Percentiles rank a stretch among this genome's conserved stretches.
These are phyloP conservation scores for Andrena dorsata DNA, from an alignment of 2,888 invertebrate species.

Conservation along the genomic window DNA sequence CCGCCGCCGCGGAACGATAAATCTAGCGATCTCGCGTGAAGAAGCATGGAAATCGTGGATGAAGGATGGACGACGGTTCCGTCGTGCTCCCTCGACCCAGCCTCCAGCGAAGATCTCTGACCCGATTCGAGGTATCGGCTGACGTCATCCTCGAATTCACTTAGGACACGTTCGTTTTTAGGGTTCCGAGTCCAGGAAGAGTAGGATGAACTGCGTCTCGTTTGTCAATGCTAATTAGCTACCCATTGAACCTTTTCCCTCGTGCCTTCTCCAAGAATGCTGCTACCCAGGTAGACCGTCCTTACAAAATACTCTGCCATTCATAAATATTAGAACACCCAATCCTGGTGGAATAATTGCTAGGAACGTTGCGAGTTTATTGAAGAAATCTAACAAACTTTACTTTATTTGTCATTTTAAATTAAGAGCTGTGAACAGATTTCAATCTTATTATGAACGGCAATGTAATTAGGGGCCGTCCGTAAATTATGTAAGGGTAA, in stretches of 20 bases:
- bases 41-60: conserved; percentile 46
- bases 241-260: not conserved
- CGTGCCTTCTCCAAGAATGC: too few species aligned
- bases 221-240: conserved; percentile 30
- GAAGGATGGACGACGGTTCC: conserved; percentile 31
- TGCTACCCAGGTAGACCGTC: too few species aligned
- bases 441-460: too few species aligned
- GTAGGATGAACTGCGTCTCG: conserved; percentile 20
- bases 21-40: conserved; percentile 40
- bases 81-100: not conserved
- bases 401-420: too few species aligned
- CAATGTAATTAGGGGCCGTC: too few species aligned
- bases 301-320: too few species aligned
- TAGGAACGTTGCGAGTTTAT: too few species aligned
- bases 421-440: too few species aligned
- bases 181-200: conserved; percentile 14
- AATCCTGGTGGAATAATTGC: too few species aligned
- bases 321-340: too few species aligned
- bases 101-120: conserved; percentile 44
- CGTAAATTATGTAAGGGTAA: too few species aligned
- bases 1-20: conserved; percentile 45
- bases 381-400: too few species aligned
- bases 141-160: conserved; percentile 43
- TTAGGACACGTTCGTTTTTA: not conserved
- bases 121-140: conserved; percentile 35